Evolutionary conservation across 2,797 vertebrate genomes (phyloP).

Genomic region (Melanotaenia boesemani): DNA sequence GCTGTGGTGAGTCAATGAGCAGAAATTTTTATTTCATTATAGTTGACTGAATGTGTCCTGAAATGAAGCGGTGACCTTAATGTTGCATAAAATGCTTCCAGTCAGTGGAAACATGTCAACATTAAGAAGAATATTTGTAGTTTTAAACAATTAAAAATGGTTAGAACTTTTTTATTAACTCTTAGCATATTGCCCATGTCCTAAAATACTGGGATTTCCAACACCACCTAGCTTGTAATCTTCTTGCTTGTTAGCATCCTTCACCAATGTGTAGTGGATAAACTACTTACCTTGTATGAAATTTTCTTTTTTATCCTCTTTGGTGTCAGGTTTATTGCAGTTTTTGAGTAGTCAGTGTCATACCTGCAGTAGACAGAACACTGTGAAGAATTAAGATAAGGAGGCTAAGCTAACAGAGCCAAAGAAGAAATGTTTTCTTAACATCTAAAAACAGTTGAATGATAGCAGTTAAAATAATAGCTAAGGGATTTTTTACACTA

Average conservation of each 20-base stretch:
- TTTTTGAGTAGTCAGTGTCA: too few species aligned
- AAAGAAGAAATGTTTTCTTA: too few species aligned
- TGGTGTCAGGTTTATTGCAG: too few species aligned
- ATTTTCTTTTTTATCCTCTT: too few species aligned
- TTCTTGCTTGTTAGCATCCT: not conserved
- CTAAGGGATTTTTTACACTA: too few species aligned
- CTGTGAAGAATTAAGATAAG: too few species aligned
- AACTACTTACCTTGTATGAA: too few species aligned
- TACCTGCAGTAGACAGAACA: too few species aligned
- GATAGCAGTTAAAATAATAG: too few species aligned
- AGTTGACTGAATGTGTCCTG: not conserved
- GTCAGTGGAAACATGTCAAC: conserved; percentile 9
- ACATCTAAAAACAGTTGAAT: too few species aligned
- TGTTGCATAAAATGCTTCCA: conserved; percentile 26
- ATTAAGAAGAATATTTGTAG: conserved; percentile 11
- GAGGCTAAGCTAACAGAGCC: too few species aligned
- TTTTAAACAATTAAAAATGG: not conserved
- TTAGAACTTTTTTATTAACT: not conserved
- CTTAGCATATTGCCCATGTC: not conserved
- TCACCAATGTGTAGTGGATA: not conserved
- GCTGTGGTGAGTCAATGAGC: conserved; percentile 13
- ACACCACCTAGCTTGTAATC: not conserved
- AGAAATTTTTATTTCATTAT: conserved; percentile 18
- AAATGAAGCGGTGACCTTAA: conserved; percentile 25
- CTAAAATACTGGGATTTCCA: not conserved